Percentiles rank a stretch among this genome's conserved stretches.
Conservation (phyloP, 1,140 invertebrate species). For the Drosophila elegans region DNA sequence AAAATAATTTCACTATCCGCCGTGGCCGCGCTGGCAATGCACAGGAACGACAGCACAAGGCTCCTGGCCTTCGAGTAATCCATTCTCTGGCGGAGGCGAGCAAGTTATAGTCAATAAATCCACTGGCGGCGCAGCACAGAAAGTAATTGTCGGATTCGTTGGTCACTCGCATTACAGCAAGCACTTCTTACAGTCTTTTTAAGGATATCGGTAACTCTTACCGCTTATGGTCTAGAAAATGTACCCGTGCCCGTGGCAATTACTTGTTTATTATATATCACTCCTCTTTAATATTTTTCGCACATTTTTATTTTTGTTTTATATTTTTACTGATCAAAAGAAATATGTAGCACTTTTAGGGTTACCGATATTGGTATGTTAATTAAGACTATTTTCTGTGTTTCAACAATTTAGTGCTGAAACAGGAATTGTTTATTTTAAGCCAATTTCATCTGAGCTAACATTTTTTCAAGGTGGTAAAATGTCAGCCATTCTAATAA, state of each 20-base stretch:
- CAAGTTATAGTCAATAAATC: slow-evolving; percentile 6
- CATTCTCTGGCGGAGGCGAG: slow-evolving; percentile 55
- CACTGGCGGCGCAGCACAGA: slow-evolving; percentile 7
- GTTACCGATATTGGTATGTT: too few relatives aligned
- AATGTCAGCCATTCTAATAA: too few relatives aligned
- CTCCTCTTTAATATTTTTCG: too few relatives aligned
- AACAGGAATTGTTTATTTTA: too few relatives aligned
- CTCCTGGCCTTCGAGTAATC: slow-evolving; percentile 59
- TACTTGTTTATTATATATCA: neutral
- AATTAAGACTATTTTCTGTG: too few relatives aligned
- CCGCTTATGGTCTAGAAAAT: slow-evolving; percentile 27
- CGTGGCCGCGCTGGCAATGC: slow-evolving; percentile 44
- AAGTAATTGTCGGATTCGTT: slow-evolving; percentile 20
- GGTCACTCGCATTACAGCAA: slow-evolving; percentile 25
- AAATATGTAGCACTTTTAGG: too few relatives aligned
- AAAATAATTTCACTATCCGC: slow-evolving; percentile 75
- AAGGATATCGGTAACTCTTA: neutral
- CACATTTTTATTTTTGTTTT: too few relatives aligned
- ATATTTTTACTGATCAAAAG: too few relatives aligned
- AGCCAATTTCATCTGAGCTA: too few relatives aligned
- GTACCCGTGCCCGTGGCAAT: neutral
- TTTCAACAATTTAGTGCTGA: too few relatives aligned
- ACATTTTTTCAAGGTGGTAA: too few relatives aligned
- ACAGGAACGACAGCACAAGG: slow-evolving; percentile 61
- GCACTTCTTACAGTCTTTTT: neutral